Evolutionary conservation across 2,113 vertebrate genomes (phyloP), one percentile per base, ranked within the genome.

Genomic region (Chaenogobius annularis): DNA sequence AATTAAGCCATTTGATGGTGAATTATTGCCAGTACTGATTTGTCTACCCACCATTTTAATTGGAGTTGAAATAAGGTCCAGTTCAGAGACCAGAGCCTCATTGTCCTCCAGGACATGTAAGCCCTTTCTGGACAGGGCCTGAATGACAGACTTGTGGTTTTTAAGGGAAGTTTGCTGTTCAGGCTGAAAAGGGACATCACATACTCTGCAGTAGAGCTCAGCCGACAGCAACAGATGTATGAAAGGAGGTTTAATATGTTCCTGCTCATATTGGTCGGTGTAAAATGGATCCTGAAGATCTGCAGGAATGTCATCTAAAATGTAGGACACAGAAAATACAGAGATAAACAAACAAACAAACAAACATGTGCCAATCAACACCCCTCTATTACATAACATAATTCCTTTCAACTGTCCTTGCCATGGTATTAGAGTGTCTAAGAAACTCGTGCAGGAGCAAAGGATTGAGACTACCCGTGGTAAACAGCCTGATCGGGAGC

Each of bases 241-340:
- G 74, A 98, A 94, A 0, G 93, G 94, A 0, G 97, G 97, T 56
- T 99, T 99, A 79, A 99, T 98, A 83, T 99, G 97, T 56, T 99
- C 97, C 76, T 98, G 96, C 65, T 98, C 95, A 59, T 99, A 99
- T 70, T 99, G 97, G 67, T 99, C 97, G 0, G 93, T 93, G 81
- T 99, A 99, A 74, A 99, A 99, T 0, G 97, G 96, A 85, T 98
- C 96, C 73, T 93, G 92, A 86, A 99, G 93, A 72, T 98, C 97
- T 74, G 94, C 91, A 0, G 97, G 97, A 91, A 98, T 92, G 43
- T 97, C 94, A 83, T 98, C 97, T 98, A 88, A 72, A 1, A 17
- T 65, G 54, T 8, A 31, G 47, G 61, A 31, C 66, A 75, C 15
- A 26, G 3, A 55, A 31, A 2, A 10, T 73, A 43, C 48, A 26